These are phyloP conservation scores for Naja naja DNA, from an alignment of 2,113 vertebrate genomes.

Conservation along the genomic window DNA sequence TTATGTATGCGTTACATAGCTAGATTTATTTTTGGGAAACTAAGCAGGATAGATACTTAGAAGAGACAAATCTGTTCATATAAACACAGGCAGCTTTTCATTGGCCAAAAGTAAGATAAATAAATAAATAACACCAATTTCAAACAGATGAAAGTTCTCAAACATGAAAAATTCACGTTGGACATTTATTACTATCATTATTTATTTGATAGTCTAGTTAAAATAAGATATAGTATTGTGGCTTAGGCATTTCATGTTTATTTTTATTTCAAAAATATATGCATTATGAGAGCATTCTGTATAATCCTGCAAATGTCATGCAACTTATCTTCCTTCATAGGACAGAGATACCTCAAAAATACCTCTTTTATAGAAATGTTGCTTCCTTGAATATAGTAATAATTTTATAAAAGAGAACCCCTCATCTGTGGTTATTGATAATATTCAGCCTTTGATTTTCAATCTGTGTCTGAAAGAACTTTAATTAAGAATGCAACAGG, in stretches of 20 bases:
- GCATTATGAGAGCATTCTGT: neutral
- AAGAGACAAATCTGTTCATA: neutral
- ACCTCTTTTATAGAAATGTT: slow-evolving; percentile 12
- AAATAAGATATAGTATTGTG: neutral
- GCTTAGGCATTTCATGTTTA: neutral
- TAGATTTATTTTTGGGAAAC: neutral
- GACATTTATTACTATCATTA: neutral
- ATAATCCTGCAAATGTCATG: neutral
- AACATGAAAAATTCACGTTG: neutral
- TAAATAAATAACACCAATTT: neutral
- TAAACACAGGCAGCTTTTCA: neutral
- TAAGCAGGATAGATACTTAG: neutral
- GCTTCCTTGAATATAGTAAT: slow-evolving; percentile 13
- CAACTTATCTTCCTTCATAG: neutral
- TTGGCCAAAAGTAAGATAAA: neutral
- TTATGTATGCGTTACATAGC: neutral
- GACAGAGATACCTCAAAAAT: neutral
- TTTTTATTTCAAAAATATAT: neutral
- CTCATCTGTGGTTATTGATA: neutral
- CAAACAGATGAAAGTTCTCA: neutral
- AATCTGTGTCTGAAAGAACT: neutral
- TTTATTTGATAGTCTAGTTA: neutral
- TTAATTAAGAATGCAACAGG: neutral
- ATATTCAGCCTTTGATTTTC: slow-evolving; percentile 11
- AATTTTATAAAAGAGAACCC: slow-evolving; percentile 3